Percentiles rank a stretch among this genome's conserved stretches.
These are phyloP conservation scores for Labeo catla DNA, from an alignment of 2,113 vertebrate genomes.

Conservation along the genomic window DNA sequence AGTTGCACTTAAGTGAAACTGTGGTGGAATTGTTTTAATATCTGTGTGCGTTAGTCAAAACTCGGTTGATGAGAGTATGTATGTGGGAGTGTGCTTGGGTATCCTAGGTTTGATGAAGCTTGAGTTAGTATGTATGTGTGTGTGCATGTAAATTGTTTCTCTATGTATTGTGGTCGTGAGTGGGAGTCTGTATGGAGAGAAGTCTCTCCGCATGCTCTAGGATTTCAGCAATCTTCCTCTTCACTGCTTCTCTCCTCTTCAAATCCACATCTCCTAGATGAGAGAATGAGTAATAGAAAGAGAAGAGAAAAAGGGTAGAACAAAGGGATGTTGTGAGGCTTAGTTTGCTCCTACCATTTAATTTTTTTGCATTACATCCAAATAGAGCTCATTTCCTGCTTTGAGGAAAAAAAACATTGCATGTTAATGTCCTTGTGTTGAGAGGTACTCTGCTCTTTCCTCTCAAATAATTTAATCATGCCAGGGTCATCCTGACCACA, in stretches of 20 bases:
- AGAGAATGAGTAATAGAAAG: constrained; percentile 22
- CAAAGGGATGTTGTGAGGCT: not conserved
- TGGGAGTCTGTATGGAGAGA: constrained; percentile 71
- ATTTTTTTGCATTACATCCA: constrained; percentile 15
- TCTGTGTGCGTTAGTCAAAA: constrained; percentile 23
- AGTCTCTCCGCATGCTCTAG: constrained; percentile 83
- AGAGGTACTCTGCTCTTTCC: constrained; percentile 14
- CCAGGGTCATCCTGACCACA: constrained; percentile 1
- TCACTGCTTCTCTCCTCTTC: constrained; percentile 80
- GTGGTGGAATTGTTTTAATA: not conserved
- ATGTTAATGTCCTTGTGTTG: constrained; percentile 15
- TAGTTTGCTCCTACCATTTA: not conserved
- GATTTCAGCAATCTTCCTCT: constrained; percentile 82
- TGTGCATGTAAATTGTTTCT: constrained; percentile 24
- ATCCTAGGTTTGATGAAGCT: not conserved
- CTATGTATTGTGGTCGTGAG: constrained; percentile 54
- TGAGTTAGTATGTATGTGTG: constrained; percentile 10
- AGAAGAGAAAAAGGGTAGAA: constrained; percentile 16
- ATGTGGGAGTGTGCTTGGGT: constrained; percentile 12
- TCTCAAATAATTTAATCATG: not conserved
- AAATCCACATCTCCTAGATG: constrained; percentile 79
- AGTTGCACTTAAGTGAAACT: constrained; percentile 6
- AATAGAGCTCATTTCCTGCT: not conserved
- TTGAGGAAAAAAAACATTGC: not conserved
- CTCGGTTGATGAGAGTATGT: constrained; percentile 17